Percentiles rank a stretch among this genome's conserved stretches.
Conservation (phyloP, 2,888 invertebrate genomes). For the Panzeria rudis region DNA sequence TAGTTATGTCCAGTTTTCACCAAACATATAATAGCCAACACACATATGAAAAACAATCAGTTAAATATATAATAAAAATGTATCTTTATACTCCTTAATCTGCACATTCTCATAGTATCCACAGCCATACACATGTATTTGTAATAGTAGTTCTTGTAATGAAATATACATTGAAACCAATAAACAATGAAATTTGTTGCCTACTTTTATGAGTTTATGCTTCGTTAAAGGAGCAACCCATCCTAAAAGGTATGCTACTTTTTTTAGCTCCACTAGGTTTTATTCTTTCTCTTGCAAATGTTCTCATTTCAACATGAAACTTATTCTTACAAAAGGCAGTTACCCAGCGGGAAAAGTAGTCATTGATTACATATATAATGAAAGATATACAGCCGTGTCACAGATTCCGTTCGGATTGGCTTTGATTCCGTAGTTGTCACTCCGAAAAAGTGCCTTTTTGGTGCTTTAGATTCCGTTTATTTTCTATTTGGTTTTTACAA, state of each 20-base stretch:
- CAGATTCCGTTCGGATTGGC: too few species aligned
- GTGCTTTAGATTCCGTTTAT: too few species aligned
- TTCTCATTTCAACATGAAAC: constrained; percentile 35
- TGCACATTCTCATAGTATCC: neutral
- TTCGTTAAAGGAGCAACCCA: constrained; percentile 46
- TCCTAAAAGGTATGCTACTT: constrained; percentile 4
- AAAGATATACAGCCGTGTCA: too few species aligned
- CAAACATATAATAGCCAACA: constrained; percentile 18
- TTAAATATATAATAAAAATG: constrained; percentile 62
- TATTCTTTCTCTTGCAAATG: constrained; percentile 45
- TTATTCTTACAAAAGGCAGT: neutral
- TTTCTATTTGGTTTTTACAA: too few species aligned
- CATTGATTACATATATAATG: too few species aligned
- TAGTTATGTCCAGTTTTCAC: neutral
- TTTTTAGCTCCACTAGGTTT: neutral
- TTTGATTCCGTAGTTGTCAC: too few species aligned
- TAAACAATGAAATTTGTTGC: constrained; percentile 75
- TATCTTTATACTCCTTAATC: constrained; percentile 19
- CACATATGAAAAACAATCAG: constrained; percentile 38
- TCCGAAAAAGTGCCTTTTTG: too few species aligned
- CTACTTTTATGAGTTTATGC: constrained; percentile 73
- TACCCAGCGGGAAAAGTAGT: too few species aligned
- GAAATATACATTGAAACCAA: constrained; percentile 45
- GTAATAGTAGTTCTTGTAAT: constrained; percentile 7
- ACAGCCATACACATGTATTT: neutral